These are phyloP conservation scores for Gallinago nigripennis DNA, from an alignment of 2,797 vertebrate species.

Conservation along the genomic window DNA sequence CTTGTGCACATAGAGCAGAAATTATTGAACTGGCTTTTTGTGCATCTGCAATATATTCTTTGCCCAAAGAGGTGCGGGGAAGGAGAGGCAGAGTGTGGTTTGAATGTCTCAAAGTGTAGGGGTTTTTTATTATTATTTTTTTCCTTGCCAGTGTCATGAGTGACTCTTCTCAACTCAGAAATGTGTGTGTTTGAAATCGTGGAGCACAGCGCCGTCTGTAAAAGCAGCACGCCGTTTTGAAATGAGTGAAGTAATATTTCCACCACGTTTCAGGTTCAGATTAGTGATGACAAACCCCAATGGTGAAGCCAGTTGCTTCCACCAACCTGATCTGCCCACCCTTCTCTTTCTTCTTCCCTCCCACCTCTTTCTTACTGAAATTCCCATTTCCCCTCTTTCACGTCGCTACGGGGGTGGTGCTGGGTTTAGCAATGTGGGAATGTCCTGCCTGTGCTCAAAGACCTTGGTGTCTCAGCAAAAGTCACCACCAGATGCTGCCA, in stretches of 20 bases:
- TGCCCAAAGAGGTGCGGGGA: background rate
- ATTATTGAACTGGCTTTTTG: background rate
- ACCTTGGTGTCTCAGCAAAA: background rate
- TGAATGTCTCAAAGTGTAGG: background rate
- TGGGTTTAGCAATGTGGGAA: background rate
- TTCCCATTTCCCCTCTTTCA: background rate
- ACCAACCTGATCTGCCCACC: background rate
- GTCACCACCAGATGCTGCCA: fast-evolving
- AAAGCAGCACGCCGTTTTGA: background rate
- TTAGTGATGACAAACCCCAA: background rate
- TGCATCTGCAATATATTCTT: background rate
- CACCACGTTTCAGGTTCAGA: background rate
- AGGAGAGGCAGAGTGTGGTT: background rate
- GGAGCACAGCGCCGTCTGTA: background rate
- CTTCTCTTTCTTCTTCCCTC: background rate
- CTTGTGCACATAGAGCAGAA: background rate
- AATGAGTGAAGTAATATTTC: background rate
- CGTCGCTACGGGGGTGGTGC: background rate
- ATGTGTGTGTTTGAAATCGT: fast-evolving
- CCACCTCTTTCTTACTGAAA: background rate
- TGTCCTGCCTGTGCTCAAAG: background rate
- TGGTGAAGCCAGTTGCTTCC: background rate
- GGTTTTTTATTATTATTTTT: background rate
- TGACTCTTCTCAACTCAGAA: background rate
- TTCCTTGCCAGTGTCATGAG: background rate